Base-by-base conservation (phyloP, 1,140 invertebrate species). In the Araneus ventricosus region DNA sequence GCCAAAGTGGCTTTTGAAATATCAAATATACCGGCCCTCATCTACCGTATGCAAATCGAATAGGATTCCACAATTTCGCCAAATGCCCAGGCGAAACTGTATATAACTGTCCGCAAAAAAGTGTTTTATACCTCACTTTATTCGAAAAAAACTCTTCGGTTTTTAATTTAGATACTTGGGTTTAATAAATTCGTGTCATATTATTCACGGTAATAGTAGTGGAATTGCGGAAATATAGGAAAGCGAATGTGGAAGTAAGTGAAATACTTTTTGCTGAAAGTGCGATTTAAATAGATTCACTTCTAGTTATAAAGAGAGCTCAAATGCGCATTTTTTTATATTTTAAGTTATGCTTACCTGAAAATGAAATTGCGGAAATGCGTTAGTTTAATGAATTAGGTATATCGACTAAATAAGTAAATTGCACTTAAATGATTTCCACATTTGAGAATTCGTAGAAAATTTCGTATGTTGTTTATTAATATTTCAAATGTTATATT, bases 21-120 rank as follows among this genome's bases (percentile, higher is more conserved):
- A 92, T 52, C 82, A 85, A 63, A 86, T 59, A 82, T 90, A n/a
- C 41, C n/a, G 24, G 70, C n/a, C 24, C 91, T 79, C 41, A 93
- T 88, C 84, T 87, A 67, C 22, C 41, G 39, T 88, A 93, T 93
- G 91, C 91, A 93, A 93, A 93, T 93, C 84, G 41, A 93, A 93
- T 93, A 87, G 84, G 61, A 87, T 14, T 91, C 34, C 41, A 61
- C 85, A 27, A 87, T 87, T 87, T 87, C 27, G 10, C 39, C 10
- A 61, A 87, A 87, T 87, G 59, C 57, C 14, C 57, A 22, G 22
- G 30, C 52, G 85, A 87, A 87, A 87, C 52, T 86, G 41, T 86
- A 82, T 82, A 82, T 82, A 45, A 82, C 34, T 82, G 41, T 37
- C 79, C 82, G 27, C 39, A 34, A 87, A 87, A 86, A 87, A 45